Conservation (phyloP, 2,113 vertebrate species). For the Varanus salvator region DNA sequence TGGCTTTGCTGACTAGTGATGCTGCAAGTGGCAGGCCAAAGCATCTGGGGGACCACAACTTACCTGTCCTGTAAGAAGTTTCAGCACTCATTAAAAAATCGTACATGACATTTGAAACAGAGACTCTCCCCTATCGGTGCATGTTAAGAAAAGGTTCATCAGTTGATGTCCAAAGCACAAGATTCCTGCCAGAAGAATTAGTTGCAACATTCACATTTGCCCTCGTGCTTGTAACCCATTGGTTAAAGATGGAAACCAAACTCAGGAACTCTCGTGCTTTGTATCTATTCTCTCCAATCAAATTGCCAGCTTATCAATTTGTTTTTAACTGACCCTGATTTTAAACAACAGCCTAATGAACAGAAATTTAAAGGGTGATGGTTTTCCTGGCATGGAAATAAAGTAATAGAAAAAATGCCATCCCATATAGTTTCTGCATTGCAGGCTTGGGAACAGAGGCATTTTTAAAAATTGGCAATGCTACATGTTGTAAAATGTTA, state of each 20-base stretch:
- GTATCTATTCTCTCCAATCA: neutral
- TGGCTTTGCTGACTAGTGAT: too few species aligned
- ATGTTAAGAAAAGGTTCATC: too few species aligned
- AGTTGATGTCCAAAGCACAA: neutral
- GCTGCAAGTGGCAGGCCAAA: too few species aligned
- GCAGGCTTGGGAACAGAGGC: neutral
- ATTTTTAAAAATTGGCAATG: neutral
- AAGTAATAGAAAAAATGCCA: too few species aligned
- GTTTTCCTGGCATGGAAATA: neutral
- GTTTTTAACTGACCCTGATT: neutral
- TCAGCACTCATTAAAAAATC: too few species aligned
- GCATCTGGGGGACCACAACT: too few species aligned
- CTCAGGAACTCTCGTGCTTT: neutral
- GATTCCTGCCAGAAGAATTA: neutral
- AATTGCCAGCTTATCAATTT: neutral
- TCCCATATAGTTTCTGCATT: neutral
- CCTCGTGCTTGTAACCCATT: neutral
- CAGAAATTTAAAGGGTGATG: neutral
- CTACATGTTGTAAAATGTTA: neutral
- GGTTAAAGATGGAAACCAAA: neutral
- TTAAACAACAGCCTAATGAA: neutral
- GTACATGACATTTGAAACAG: too few species aligned
- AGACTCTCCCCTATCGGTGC: too few species aligned
- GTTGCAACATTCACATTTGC: neutral
- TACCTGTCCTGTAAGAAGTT: too few species aligned